phyloP scores from a whole-genome alignment of 2,113 vertebrate species.

The Eclectus roratus region DNA sequence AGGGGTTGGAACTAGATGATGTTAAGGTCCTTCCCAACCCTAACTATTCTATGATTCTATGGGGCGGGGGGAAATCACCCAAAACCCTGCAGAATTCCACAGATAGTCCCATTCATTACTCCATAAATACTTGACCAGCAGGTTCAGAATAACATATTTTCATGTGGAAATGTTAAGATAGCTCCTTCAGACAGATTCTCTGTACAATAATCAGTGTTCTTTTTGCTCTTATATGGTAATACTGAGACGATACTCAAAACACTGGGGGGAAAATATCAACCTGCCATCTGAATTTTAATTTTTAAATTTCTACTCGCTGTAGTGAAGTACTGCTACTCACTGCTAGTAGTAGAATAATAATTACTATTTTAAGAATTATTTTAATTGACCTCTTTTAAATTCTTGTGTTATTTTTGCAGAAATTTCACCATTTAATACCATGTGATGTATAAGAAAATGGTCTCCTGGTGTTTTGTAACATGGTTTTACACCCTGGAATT shows the following conservation, averaged over 20 bases:
- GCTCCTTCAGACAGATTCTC: background rate
- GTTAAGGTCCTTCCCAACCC: too few species aligned
- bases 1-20: too few species aligned
- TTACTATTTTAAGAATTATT: background rate
- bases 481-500: background rate
- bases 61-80: too few species aligned
- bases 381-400: background rate
- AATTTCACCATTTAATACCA: background rate
- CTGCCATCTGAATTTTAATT: background rate
- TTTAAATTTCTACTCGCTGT: background rate
- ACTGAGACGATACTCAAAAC: background rate
- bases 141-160: conserved; percentile 16
- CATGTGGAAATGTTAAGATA: background rate
- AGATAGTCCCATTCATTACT: background rate
- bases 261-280: background rate
- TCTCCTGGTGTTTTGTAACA: background rate
- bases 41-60: too few species aligned
- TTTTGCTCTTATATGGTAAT: conserved; percentile 41
- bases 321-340: background rate
- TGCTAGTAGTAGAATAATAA: background rate
- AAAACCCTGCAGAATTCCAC: background rate
- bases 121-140: background rate
- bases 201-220: background rate
- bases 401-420: background rate
- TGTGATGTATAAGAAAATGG: background rate